Evolutionary conservation across 2,113 vertebrate species (phyloP).

Genomic region (Mormoops blainvillei): DNA sequence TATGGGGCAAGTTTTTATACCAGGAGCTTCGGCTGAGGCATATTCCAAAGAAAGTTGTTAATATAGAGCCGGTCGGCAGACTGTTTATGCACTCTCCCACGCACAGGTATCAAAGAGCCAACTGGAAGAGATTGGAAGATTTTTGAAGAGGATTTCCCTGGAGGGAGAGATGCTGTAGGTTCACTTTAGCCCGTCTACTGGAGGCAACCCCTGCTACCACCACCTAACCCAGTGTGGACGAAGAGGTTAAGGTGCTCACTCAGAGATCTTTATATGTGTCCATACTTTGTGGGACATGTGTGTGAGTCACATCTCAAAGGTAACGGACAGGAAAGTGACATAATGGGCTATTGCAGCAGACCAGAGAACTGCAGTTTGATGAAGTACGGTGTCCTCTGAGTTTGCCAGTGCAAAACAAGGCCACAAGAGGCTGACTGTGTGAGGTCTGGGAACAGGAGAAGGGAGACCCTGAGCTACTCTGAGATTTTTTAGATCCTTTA

Average conservation of each 20-base stretch:
- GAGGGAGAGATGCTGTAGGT: neutral
- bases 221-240: neutral
- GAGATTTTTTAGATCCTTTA: neutral
- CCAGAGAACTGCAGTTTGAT: neutral
- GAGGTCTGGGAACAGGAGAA: too few relatives aligned
- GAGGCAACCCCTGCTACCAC: neutral
- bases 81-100: neutral
- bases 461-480: neutral
- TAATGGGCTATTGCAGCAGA: neutral
- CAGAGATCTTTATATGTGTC: neutral
- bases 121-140: neutral
- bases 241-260: neutral
- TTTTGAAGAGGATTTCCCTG: neutral
- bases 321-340: neutral
- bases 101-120: neutral
- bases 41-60: neutral
- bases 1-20: neutral
- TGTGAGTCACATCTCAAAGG: neutral
- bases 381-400: neutral
- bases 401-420: neutral
- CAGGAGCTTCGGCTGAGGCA: neutral
- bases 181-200: neutral
- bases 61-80: neutral
- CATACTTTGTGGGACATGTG: fast-evolving
- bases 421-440: neutral